Evolutionary conservation across 92 coral and sea anemone species (phyloP), one percentile per base, ranked within the genome.

Genomic region (Desmophyllum pertusum): DNA sequence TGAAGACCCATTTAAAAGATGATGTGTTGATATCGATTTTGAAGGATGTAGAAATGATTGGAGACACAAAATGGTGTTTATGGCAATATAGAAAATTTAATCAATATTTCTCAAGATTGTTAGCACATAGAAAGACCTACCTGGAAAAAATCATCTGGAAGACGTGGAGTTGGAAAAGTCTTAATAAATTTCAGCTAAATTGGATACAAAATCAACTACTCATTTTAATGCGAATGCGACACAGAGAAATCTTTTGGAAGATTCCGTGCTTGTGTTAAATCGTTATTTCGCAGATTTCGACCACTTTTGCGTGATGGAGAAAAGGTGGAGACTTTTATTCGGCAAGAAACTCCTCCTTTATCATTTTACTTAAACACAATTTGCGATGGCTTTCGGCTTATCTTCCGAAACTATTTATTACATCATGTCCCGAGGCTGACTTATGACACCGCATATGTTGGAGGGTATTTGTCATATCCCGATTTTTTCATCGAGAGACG

Each of bases 401-500:
- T 36, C n/a, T 70, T 40, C 43, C 1, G 21, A 0, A 53, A 53
- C 25, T 53, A 65, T 65, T 23, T 65, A 33, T 33, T 35, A 35
- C 71, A 65, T 6, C 36, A 3, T 3, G 42, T 13, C 3, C 21
- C 41, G 13, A 65, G 13, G 4, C 18, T n/a, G n/a, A n/a, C 17
- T 53, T 19, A 35, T 0, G 21, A 19, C 10, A 4, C 25, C 40
- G 10, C 31, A 40, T n/a, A 1, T 37, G 10, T 39, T 43, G 53
- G 33, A 42, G 7, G 19, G 17, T 10, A 11, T 42, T 1, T 29
- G 30, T 10, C 19, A 17, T 53, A 18, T 33, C 40, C 67, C 52
- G 31, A 38, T 36, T 77, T 77, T 57, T n/a, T 77, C 14, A 15
- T 2, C 36, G 42, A 73, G 41, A 70, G 81, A 77, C 18, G 23